phyloP scores from a whole-genome alignment of 2,888 invertebrate genomes.

The Amiota mariae region DNA sequence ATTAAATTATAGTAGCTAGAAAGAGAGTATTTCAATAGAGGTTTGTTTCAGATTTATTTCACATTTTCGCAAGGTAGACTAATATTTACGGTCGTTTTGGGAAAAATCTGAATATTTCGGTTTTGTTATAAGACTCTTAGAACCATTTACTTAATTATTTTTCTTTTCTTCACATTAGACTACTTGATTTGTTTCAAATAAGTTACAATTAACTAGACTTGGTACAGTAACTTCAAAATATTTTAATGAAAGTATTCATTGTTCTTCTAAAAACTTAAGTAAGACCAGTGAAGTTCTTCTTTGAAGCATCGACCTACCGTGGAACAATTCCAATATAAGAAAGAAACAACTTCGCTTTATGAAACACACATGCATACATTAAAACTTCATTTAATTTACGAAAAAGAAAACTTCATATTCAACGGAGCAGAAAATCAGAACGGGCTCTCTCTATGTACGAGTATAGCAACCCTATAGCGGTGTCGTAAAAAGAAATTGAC shows the following conservation, averaged over 20 bases:
- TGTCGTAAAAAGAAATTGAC: constrained; percentile 15
- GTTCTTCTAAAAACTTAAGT: not conserved
- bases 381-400: not conserved
- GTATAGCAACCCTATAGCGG: constrained; percentile 26
- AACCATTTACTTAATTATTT: too few species aligned
- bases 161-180: too few species aligned
- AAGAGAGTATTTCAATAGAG: too few species aligned
- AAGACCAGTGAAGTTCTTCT: constrained; percentile 17
- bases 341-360: constrained; percentile 46
- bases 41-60: too few species aligned
- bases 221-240: constrained; percentile 57
- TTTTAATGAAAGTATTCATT: not conserved
- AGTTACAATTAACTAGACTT: not conserved
- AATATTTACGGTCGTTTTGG: too few species aligned
- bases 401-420: constrained; percentile 54
- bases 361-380: constrained; percentile 36
- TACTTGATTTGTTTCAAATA: too few species aligned
- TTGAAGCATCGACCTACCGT: not conserved
- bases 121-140: too few species aligned
- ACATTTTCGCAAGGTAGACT: too few species aligned
- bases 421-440: constrained; percentile 73
- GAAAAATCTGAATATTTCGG: too few species aligned
- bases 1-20: too few species aligned
- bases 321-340: constrained; percentile 28
- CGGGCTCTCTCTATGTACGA: constrained; percentile 34